Percentiles rank a stretch among this genome's conserved stretches.
Conservation (phyloP, 2,888 invertebrate genomes). For the Philonicus albiceps region DNA sequence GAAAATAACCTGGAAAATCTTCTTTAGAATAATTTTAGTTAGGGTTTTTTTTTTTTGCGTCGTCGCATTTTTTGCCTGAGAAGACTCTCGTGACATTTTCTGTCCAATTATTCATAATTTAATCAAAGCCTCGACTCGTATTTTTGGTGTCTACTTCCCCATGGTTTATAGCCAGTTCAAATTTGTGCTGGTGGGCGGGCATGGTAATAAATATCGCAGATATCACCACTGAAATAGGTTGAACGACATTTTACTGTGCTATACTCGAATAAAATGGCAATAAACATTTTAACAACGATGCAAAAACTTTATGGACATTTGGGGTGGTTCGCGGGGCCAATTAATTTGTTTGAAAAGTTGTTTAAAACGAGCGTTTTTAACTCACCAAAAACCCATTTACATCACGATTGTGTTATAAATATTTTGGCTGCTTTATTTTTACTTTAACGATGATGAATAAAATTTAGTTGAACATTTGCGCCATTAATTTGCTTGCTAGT, state of each 20-base stretch:
- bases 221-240: not conserved
- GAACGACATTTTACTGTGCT: not conserved
- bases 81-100: not conserved
- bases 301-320: not conserved
- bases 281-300: not conserved
- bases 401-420: not conserved
- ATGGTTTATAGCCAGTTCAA: not conserved
- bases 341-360: not conserved
- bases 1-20: not conserved
- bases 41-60: not conserved
- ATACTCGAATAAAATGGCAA: not conserved
- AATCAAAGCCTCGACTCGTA: not conserved
- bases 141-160: not conserved
- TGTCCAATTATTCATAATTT: conserved; percentile 27
- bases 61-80: not conserved
- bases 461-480: not conserved
- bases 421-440: not conserved
- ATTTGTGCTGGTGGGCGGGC: not conserved
- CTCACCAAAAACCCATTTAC: not conserved
- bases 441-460: not conserved
- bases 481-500: not conserved
- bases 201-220: not conserved
- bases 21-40: not conserved
- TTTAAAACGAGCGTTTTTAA: not conserved
- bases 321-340: not conserved